These are phyloP conservation scores for Manacus vitellinus DNA, from an alignment of 2,113 vertebrate genomes.

Conservation along the genomic window DNA sequence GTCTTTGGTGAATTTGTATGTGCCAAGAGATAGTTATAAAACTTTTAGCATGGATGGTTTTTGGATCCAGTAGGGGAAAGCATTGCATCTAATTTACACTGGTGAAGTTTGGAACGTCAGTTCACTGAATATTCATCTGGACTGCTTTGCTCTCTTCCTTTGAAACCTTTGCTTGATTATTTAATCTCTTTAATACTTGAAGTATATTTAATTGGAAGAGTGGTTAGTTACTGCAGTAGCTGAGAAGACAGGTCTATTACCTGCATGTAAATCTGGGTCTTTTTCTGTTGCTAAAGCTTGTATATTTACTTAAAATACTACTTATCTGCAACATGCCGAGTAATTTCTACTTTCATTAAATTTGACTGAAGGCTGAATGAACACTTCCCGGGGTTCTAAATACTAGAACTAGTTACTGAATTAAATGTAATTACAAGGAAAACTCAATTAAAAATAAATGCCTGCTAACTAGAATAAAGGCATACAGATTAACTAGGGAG, in stretches of 20 bases:
- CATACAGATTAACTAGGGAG: neutral
- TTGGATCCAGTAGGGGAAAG: neutral
- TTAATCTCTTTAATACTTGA: neutral
- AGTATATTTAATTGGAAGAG: neutral
- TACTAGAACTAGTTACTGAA: neutral
- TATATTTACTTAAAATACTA: neutral
- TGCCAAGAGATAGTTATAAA: neutral
- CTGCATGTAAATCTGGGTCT: neutral
- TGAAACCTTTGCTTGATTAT: neutral
- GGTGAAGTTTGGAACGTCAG: neutral
- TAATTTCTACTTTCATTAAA: conserved; percentile 28
- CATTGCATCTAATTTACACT: neutral
- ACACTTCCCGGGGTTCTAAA: neutral
- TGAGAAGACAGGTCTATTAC: neutral
- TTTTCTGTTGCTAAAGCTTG: neutral
- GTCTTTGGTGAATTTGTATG: neutral
- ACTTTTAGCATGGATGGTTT: neutral
- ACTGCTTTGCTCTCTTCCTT: neutral
- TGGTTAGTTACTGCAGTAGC: neutral
- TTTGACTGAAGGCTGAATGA: conserved; percentile 5
- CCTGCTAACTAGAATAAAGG: neutral
- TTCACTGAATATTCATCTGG: neutral
- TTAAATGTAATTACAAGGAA: conserved; percentile 24
- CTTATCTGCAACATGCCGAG: conserved; percentile 3
- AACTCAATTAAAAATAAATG: neutral